Percentiles rank a stretch among this genome's conserved stretches.
Conservation (phyloP, 2,888 invertebrate species). For the Dioctria rufipes region DNA sequence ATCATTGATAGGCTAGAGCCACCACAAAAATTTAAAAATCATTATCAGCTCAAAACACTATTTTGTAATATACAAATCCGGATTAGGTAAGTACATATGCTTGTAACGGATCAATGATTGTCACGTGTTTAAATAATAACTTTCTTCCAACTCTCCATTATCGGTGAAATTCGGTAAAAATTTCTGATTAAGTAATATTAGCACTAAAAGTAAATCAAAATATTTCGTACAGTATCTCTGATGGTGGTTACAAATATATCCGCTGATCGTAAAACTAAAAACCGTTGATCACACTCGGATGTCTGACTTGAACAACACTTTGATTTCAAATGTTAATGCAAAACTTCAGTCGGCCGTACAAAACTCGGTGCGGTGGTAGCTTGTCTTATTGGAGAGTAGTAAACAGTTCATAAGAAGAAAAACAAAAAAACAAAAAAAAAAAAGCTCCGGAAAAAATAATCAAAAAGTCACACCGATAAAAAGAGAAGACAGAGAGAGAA, state of each 20-base stretch:
- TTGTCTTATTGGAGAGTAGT: slow-evolving; percentile 47
- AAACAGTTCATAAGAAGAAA: slow-evolving; percentile 10
- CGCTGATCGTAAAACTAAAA: slow-evolving; percentile 45
- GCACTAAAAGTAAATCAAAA: not conserved
- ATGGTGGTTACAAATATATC: slow-evolving; percentile 51
- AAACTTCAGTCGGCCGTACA: slow-evolving; percentile 59
- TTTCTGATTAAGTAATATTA: slow-evolving; percentile 9
- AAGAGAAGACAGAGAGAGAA: slow-evolving; percentile 28
- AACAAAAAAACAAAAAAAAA: slow-evolving; percentile 27
- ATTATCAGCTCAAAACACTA: too few species aligned
- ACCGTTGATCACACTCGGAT: slow-evolving; percentile 53
- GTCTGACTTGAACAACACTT: slow-evolving; percentile 63
- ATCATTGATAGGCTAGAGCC: too few species aligned
- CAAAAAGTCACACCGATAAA: not conserved
- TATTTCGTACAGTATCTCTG: slow-evolving; percentile 44
- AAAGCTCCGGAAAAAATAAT: slow-evolving; percentile 32
- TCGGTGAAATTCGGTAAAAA: not conserved
- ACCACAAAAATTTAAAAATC: too few species aligned
- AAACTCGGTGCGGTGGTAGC: slow-evolving; percentile 56
- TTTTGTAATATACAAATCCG: not conserved
- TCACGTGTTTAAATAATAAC: not conserved
- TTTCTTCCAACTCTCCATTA: not conserved
- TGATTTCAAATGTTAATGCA: slow-evolving; percentile 62
- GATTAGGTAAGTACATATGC: not conserved
- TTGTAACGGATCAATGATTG: not conserved